A percentile compares a stretch with the other conserved stretches of the same genome.
Conservation (phyloP, 37 sponge, comb jelly and placozoan species). For the Beroe ovata region DNA sequence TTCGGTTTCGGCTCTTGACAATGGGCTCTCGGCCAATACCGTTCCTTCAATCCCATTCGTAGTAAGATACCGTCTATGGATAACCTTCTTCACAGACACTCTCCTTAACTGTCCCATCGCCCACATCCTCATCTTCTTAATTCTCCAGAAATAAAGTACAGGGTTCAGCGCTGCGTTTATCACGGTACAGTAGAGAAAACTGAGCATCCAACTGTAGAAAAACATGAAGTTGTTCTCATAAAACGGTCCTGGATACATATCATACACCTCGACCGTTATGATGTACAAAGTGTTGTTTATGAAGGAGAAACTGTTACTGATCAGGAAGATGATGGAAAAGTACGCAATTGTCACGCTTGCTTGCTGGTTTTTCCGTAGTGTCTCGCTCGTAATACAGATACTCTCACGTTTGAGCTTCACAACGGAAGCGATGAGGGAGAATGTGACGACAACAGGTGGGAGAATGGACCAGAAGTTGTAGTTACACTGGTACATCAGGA, state of each 20-base stretch:
- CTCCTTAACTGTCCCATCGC: not conserved
- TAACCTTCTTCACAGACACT: not conserved
- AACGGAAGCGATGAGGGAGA: not conserved
- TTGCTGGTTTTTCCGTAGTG: not conserved
- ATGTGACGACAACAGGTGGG: not conserved
- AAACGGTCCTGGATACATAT: not conserved
- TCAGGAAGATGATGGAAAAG: not conserved
- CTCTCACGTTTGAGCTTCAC: not conserved
- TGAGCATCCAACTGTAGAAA: not conserved
- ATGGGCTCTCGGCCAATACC: not conserved
- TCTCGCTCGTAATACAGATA: not conserved
- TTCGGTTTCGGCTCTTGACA: not conserved
- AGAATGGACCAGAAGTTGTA: not conserved
- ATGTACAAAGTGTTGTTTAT: not conserved
- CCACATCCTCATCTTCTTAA: not conserved
- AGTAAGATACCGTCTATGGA: not conserved
- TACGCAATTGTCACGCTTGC: not conserved
- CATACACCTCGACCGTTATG: not conserved
- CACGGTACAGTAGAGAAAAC: not conserved
- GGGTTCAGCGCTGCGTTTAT: not conserved
- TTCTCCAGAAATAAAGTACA: not conserved
- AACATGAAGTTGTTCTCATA: not conserved
- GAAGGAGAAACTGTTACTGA: not conserved
- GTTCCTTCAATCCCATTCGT: not conserved
- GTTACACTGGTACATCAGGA: not conserved